Base-by-base conservation (phyloP, 2,888 invertebrate species). In the Agrotis ipsilon region DNA sequence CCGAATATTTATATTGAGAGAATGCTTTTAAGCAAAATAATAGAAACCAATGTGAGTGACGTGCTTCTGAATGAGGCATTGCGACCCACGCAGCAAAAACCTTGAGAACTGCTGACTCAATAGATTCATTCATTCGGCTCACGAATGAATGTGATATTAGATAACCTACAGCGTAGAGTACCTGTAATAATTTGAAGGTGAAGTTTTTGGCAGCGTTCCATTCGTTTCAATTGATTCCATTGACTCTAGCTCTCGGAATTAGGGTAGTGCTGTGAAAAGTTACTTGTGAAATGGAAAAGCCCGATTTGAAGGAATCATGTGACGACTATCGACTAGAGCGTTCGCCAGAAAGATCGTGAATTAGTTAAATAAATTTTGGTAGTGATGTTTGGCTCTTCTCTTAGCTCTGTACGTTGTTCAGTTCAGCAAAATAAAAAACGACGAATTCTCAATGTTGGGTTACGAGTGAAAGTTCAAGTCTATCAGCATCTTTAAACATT, bases 141-240 rank as follows among this genome's bases (percentile, higher is more conserved):
- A 39, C 39, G 68, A 71, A 72, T 60, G 39, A 74, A 73, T 73
- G 49, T 57, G 60, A 67, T 73, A 68, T 66, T 68, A 78, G 72
- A 68, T 78, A 78, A 67, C 71, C 55, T 68, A 65, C 45, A 57
- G 45, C 61, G 54, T 46, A n/a, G 16, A 75, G 61, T 62, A 72
- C 57, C 49, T 55, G 43, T 64, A 63, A 73, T 75, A 78, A 62
- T 74, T 71, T 68, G 52, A 66, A 66, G 74, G 66, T 60, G 60
- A 54, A 55, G 64, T 68, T 76, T 62, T 61, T 73, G 60, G 43
- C 39, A 77, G n/a, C 18, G 24, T 64, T 76, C 66, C 54, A 81
- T 70, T 70, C 24, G 27, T 24, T 52, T 54, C 45, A 52, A 78
- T 62, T 63, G 63, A 54, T 59, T 45, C 24, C 19, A 66, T 66